A percentile compares a stretch with the other conserved stretches of the same genome.
Evolutionary conservation across 2,797 vertebrate genomes (phyloP).

Genomic region (Menidia menidia): DNA sequence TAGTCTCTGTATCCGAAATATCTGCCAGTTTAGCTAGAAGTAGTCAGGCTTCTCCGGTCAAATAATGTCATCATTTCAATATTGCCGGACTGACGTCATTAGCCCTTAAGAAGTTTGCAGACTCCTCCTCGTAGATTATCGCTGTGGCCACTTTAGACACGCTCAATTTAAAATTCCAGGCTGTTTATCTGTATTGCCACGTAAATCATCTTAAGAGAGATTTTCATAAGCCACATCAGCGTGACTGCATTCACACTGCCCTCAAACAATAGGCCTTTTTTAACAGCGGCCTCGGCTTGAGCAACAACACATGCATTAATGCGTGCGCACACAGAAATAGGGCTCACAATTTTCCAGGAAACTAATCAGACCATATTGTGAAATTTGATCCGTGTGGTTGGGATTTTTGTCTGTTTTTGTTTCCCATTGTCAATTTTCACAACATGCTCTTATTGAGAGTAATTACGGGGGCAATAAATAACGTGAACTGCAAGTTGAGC

Average conservation of each 20-base stretch:
- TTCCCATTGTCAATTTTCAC: no score
- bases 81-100: slow-evolving; percentile 9
- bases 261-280: slow-evolving; percentile 4
- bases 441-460: no score
- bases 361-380: no score
- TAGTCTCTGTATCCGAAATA: background rate
- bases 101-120: background rate
- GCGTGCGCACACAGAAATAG: no score
- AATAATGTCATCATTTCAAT: slow-evolving; percentile 10
- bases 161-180: background rate
- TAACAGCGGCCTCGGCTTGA: background rate
- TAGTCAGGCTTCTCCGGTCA: slow-evolving; percentile 8
- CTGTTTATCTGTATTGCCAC: slow-evolving; percentile 16
- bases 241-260: slow-evolving; percentile 5
- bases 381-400: no score
- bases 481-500: no score
- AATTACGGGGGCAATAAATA: no score
- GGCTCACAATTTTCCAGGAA: no score
- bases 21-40: slow-evolving; percentile 9
- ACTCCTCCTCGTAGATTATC: background rate
- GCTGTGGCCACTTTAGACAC: slow-evolving; percentile 1
- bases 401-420: no score
- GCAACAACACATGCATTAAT: background rate
- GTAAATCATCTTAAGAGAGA: slow-evolving; percentile 18
- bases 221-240: slow-evolving; percentile 15